Percentiles rank a stretch among this genome's conserved stretches.
These are phyloP conservation scores for Pollenia griseotomentosa DNA, from an alignment of 2,888 invertebrate genomes.

Conservation along the genomic window DNA sequence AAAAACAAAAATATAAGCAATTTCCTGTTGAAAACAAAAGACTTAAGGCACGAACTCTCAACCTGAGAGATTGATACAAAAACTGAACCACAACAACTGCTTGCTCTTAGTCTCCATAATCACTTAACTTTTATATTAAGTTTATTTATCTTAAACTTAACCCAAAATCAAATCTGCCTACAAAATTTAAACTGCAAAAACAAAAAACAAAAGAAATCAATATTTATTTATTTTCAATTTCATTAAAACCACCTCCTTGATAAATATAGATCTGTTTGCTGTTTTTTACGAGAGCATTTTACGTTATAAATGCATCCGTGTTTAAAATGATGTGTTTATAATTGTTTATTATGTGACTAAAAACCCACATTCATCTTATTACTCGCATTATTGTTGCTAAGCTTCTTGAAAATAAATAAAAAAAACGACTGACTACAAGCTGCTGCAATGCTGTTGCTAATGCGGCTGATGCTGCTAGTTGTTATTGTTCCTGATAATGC, in stretches of 20 bases:
- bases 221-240: conserved; percentile 71
- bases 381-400: conserved; percentile 31
- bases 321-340: conserved; percentile 73
- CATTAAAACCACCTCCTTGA: conserved; percentile 57
- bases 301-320: conserved; percentile 64
- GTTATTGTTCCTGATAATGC: conserved; percentile 3
- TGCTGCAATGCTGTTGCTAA: conserved; percentile 1
- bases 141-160: conserved; percentile 58
- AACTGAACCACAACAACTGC: neutral
- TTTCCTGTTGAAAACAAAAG: conserved; percentile 58
- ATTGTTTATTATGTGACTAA: conserved; percentile 74
- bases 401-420: conserved; percentile 37
- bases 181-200: conserved; percentile 13
- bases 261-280: conserved; percentile 24
- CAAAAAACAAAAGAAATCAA: conserved; percentile 60
- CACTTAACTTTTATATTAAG: conserved; percentile 47
- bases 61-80: conserved; percentile 13
- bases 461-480: neutral
- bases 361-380: conserved; percentile 72
- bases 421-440: neutral
- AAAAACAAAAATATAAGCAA: conserved; percentile 18
- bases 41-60: conserved; percentile 55
- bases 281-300: conserved; percentile 1
- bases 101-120: conserved; percentile 11
- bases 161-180: conserved; percentile 42